Base-by-base conservation (phyloP, 2,888 invertebrate species). In the Serripes groenlandicus region DNA sequence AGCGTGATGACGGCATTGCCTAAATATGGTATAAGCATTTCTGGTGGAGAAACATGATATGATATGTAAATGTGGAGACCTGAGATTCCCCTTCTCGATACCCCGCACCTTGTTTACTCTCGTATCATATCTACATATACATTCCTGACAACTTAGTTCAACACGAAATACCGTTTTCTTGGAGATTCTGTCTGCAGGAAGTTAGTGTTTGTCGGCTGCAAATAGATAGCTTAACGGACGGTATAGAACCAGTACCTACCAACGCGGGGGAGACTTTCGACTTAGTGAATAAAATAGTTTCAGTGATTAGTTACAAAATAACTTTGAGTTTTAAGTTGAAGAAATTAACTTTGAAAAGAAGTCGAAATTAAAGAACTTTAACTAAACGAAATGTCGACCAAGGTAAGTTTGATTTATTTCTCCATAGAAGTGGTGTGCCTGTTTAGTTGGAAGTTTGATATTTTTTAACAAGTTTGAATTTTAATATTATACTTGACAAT, bases 11-110 rank as follows among this genome's bases (percentile, higher is more conserved):
- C 84, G 81, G 85, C 85, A 77, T 37, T 88, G 89, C 85, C 87
- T 88, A 88, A 85, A 91, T 91, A 85, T 87, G 90, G 90, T 85
- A 77, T 88, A 87, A 83, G 89, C 90, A 89, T 90, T 86, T 85
- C 73, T 76, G 68, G 70, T 74, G 52, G 35, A 82, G 88, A 88
- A 89, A 87, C 88, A 60, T 81, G 87, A 87, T 85, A 11, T 71
- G 71, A 71, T 71, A 71, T 56, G 56, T 71, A 71, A 71, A 71
- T 71, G 71, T 26, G 66, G 34, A 32, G 56, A 52, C 34, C 23
- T 23, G 26, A 56, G 71, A n/a, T 56, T 35, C 35, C 71, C 71
- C 66, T 35, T 15, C 71, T 71, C 15, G 28, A 26, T 35, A 71
- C 71, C 71, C 35, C 56, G n/a, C 34, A 56, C 71, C 71, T 71